Base-by-base conservation (phyloP, 2,797 vertebrate genomes). In the Euthynnus affinis region DNA sequence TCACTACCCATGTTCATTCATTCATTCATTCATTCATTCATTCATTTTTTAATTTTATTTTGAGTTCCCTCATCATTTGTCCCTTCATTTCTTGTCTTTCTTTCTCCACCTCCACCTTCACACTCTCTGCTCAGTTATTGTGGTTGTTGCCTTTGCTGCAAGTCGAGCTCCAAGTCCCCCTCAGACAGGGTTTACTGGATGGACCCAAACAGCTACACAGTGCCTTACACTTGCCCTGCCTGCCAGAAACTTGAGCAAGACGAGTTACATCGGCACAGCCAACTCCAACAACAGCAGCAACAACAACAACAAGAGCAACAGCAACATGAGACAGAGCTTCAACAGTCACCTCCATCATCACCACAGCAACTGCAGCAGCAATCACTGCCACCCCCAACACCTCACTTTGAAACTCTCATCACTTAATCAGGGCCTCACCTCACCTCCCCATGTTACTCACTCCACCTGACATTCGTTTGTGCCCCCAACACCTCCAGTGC, bases 211-310 rank as follows among this genome's bases (percentile, higher is more conserved):
- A 62, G 76, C 67, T 74, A 79, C 74, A 74, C 84, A 3, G 71
- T 91, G 79, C 82, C 91, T 64, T 94, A 94, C 88, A 92, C 88
- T 74, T 95, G 94, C 23, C 92, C 92, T 15, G 90, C 90, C 87
- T 95, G 95, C 83, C 92, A 90, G 89, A 84, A 88, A 84, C 89
- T 69, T 52, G 57, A 46, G 44, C 46, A 85, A 25, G 76, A 86
- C 0, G 70, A 89, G 66, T 78, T 85, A 34, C 76, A 72, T 49
- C 61, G 17, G 63, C 74, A 76, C 32, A 29, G 75, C 55, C 79
- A 75, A 8, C 69, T 44, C 8, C 62, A 57, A 6, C 57, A 71
- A 2, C 27, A 53, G 0, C 61, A 57, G 1, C 49, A 51, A 3
- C 42, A 46, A 1, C 62, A 55, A 4, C 74, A 79, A 18, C 44